phyloP scores from a whole-genome alignment of 2,888 invertebrate genomes.

The Chrysomela aeneicollis region DNA sequence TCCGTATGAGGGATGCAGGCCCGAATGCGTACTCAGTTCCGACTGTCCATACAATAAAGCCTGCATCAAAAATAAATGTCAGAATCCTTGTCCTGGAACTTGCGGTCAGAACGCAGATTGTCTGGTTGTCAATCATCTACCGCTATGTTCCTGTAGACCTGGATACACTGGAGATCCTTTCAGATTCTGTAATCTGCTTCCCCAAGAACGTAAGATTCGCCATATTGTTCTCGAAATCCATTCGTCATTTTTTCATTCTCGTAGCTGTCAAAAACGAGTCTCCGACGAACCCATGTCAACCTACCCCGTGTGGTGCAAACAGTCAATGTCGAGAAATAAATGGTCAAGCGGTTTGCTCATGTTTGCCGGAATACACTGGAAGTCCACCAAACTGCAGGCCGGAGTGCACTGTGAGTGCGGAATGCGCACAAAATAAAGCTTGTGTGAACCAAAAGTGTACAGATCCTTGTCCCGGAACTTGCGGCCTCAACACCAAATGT shows the following conservation, averaged over 20 bases:
- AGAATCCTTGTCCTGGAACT: slow-evolving; percentile 80
- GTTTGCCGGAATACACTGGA: slow-evolving; percentile 75
- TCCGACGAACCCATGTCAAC: slow-evolving; percentile 61
- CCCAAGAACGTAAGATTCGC: slow-evolving; percentile 51
- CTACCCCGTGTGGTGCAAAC: slow-evolving; percentile 78
- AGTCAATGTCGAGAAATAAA: slow-evolving; percentile 76
- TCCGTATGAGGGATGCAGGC: slow-evolving; percentile 79
- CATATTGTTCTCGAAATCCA: too few relatives aligned
- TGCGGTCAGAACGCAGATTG: slow-evolving; percentile 80
- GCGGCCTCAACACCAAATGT: slow-evolving; percentile 74
- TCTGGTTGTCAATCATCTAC: slow-evolving; percentile 77
- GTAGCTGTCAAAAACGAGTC: slow-evolving; percentile 60
- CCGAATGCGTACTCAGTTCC: slow-evolving; percentile 75
- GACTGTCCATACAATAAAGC: slow-evolving; percentile 77
- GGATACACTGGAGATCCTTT: slow-evolving; percentile 71
- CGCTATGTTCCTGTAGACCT: slow-evolving; percentile 72
- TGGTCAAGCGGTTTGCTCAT: slow-evolving; percentile 78
- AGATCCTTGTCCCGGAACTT: slow-evolving; percentile 78
- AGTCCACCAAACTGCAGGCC: slow-evolving; percentile 80
- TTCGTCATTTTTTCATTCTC: too few relatives aligned
- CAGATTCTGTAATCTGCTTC: slow-evolving; percentile 47
- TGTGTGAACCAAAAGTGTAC: slow-evolving; percentile 80
- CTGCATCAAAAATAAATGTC: slow-evolving; percentile 76
- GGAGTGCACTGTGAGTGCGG: slow-evolving; percentile 80
- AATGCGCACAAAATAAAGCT: slow-evolving; percentile 75